These are phyloP conservation scores for Xestoiulus laeticollis DNA, from an alignment of 2,888 invertebrate genomes.

Conservation along the genomic window DNA sequence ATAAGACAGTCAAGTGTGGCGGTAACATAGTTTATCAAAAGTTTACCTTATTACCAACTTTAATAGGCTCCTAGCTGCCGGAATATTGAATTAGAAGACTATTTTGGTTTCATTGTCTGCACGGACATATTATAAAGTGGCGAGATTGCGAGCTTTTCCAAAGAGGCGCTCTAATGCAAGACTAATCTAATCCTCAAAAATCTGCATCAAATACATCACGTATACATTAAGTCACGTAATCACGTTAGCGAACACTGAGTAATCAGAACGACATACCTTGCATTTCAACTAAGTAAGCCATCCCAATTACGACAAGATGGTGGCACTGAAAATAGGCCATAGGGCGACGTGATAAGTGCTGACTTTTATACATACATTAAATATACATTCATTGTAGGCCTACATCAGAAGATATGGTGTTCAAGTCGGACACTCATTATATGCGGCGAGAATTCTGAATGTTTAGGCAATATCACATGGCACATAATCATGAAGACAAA, in stretches of 20 bases:
- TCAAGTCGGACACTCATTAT: too few species aligned
- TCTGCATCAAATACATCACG: not conserved
- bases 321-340: not conserved
- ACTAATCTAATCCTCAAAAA: conserved; percentile 10
- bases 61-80: not conserved
- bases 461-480: too few species aligned
- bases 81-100: not conserved
- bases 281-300: not conserved
- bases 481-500: too few species aligned
- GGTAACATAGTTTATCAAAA: not conserved
- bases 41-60: not conserved
- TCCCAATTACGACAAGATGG: not conserved
- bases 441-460: too few species aligned
- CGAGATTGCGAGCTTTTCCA: not conserved
- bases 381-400: too few species aligned
- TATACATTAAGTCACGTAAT: not conserved
- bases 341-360: not conserved
- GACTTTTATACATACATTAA: too few species aligned
- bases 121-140: not conserved
- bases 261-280: not conserved
- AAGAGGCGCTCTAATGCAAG: not conserved
- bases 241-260: not conserved
- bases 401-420: too few species aligned
- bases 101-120: not conserved
- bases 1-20: not conserved